A percentile compares a stretch with the other conserved stretches of the same genome.
Evolutionary conservation across 2,888 invertebrate species (phyloP).

Genomic region (Colostygia pectinataria): DNA sequence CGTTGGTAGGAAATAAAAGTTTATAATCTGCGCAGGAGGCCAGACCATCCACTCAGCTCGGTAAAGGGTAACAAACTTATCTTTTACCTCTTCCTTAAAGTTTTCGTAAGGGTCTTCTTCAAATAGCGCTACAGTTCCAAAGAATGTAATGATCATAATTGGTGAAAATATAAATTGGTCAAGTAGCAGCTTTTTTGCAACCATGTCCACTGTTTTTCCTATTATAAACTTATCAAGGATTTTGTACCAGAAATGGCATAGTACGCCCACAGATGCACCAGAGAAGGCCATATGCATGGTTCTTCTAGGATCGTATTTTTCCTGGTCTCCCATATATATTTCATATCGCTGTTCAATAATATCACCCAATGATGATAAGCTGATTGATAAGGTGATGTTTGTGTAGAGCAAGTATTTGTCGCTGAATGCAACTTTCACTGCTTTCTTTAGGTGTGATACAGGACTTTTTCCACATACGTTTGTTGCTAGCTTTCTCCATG

Average conservation of each 20-base stretch:
- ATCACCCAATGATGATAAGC: constrained; percentile 91
- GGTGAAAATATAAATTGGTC: constrained; percentile 96
- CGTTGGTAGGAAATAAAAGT: constrained; percentile 94
- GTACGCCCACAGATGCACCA: constrained; percentile 90
- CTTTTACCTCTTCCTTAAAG: constrained; percentile 86
- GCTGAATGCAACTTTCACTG: constrained; percentile 81
- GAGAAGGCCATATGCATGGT: constrained; percentile 91
- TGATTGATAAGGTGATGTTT: constrained; percentile 91
- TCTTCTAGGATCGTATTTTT: constrained; percentile 84
- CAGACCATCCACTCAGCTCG: constrained; percentile 96
- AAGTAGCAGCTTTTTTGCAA: constrained; percentile 90
- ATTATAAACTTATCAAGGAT: constrained; percentile 89
- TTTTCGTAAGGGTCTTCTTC: constrained; percentile 85
- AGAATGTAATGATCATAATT: constrained; percentile 90
- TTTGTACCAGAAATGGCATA: constrained; percentile 95
- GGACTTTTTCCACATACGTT: constrained; percentile 47
- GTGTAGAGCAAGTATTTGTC: constrained; percentile 89
- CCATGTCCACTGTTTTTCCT: constrained; percentile 86
- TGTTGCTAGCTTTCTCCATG: constrained; percentile 61
- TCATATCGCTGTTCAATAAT: constrained; percentile 92
- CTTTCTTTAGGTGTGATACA: constrained; percentile 45
- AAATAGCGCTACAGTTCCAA: constrained; percentile 89
- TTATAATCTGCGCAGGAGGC: constrained; percentile 96
- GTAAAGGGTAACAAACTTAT: constrained; percentile 91
- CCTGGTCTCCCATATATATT: constrained; percentile 84